phyloP scores from a whole-genome alignment of 1,140 invertebrate species.

The Thaumetopoea pityocampa region DNA sequence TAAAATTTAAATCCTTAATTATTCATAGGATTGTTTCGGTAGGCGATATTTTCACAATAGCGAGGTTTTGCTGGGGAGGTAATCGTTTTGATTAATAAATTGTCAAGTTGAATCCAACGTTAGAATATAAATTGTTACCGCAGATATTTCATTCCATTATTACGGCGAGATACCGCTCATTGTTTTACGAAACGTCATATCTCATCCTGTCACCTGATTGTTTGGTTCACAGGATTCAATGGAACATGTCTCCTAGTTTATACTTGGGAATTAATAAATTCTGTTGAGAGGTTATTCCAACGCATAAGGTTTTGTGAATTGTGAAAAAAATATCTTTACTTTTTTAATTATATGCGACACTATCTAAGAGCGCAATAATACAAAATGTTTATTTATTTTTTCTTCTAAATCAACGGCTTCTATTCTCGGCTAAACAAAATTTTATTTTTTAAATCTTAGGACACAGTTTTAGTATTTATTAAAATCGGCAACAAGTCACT shows the following conservation, averaged over 20 bases:
- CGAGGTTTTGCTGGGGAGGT: slow-evolving; percentile 60
- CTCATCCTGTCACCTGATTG: slow-evolving; percentile 71
- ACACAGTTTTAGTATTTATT: no score
- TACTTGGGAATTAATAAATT: slow-evolving; percentile 25
- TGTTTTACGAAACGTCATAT: slow-evolving; percentile 72
- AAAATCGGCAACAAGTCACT: no score
- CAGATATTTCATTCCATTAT: slow-evolving; percentile 74
- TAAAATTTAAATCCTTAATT: slow-evolving; percentile 75
- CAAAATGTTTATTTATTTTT: no score
- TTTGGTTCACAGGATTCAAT: slow-evolving; percentile 42
- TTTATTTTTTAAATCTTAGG: no score
- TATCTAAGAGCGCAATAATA: no score
- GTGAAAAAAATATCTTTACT: neutral
- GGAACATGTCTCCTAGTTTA: slow-evolving; percentile 21
- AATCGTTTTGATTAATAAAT: slow-evolving; percentile 76
- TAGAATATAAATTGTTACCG: slow-evolving; percentile 74
- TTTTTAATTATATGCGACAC: slow-evolving; percentile 7
- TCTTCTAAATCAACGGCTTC: no score
- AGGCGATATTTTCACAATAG: slow-evolving; percentile 75
- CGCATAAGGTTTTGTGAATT: no score
- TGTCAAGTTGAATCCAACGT: slow-evolving; percentile 74
- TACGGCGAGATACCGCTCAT: slow-evolving; percentile 59
- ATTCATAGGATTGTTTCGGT: slow-evolving; percentile 73
- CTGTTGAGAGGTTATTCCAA: slow-evolving; percentile 5
- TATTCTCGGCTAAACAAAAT: no score